phyloP scores from a whole-genome alignment of 2,797 vertebrate species.

The Fringilla coelebs region DNA sequence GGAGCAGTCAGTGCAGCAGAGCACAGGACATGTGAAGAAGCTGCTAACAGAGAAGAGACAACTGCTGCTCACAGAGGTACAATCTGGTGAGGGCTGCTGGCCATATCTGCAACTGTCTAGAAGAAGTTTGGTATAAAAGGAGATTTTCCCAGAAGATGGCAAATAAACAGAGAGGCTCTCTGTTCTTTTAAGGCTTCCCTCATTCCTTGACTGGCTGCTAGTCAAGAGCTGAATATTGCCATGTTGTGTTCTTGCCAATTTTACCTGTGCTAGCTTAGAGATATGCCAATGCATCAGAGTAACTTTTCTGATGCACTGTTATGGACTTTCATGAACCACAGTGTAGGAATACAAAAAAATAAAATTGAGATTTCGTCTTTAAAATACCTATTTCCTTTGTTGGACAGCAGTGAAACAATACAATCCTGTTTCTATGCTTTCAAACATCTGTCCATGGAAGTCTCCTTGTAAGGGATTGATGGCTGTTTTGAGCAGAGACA shows the following conservation, averaged over 20 bases:
- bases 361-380: not conserved
- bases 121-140: not conserved
- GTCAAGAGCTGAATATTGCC: not conserved
- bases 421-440: not conserved
- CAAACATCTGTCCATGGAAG: not conserved
- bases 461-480: not conserved
- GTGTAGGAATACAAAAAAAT: not conserved
- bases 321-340: not conserved
- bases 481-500: not conserved
- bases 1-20: not conserved
- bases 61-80: not conserved
- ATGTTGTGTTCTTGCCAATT: not conserved
- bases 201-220: not conserved
- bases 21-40: not conserved
- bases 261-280: not conserved
- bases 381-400: not conserved
- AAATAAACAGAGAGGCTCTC: not conserved
- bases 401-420: not conserved
- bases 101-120: not conserved
- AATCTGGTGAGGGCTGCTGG: not conserved
- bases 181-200: not conserved
- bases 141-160: not conserved
- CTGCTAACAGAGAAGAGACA: not conserved
- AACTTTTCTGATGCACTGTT: not conserved
- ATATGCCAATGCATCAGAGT: not conserved